These are phyloP conservation scores for Allygus modestus DNA, from an alignment of 2,888 invertebrate genomes.

Conservation along the genomic window DNA sequence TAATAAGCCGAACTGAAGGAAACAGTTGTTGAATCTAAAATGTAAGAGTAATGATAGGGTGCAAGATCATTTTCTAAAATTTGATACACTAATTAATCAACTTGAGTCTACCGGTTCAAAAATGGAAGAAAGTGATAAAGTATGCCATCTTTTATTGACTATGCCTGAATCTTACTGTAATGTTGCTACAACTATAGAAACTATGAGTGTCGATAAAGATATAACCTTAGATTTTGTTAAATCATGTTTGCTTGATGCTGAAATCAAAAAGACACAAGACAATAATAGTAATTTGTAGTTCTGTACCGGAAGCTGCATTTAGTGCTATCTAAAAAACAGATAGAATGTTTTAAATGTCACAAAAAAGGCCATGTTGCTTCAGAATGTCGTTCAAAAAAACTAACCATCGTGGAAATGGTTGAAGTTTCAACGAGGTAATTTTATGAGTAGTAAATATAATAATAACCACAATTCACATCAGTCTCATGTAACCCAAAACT, in stretches of 20 bases:
- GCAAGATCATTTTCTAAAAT: constrained; percentile 40
- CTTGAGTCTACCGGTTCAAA: constrained; percentile 46
- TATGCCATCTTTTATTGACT: constrained; percentile 62
- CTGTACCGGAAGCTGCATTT: constrained; percentile 6
- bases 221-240: constrained; percentile 65
- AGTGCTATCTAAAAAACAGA: background rate
- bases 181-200: constrained; percentile 64
- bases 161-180: constrained; percentile 48
- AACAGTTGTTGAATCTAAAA: constrained; percentile 43
- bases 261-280: constrained; percentile 40
- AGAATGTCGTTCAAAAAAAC: constrained; percentile 26
- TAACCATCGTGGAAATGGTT: background rate
- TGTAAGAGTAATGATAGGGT: constrained; percentile 1
- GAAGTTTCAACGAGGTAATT: background rate
- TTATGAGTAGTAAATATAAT: background rate
- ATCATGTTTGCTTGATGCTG: constrained; percentile 49
- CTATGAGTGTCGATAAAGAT: constrained; percentile 43
- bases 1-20: constrained; percentile 26
- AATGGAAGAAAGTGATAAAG: constrained; percentile 61
- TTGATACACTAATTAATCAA: constrained; percentile 30
- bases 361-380: constrained; percentile 17
- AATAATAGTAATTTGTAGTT: background rate
- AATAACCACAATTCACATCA: background rate
- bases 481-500: constrained; percentile 13
- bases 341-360: constrained; percentile 57